These are phyloP conservation scores for Platycheirus rosarum DNA, from an alignment of 2,888 invertebrate species.

Conservation along the genomic window DNA sequence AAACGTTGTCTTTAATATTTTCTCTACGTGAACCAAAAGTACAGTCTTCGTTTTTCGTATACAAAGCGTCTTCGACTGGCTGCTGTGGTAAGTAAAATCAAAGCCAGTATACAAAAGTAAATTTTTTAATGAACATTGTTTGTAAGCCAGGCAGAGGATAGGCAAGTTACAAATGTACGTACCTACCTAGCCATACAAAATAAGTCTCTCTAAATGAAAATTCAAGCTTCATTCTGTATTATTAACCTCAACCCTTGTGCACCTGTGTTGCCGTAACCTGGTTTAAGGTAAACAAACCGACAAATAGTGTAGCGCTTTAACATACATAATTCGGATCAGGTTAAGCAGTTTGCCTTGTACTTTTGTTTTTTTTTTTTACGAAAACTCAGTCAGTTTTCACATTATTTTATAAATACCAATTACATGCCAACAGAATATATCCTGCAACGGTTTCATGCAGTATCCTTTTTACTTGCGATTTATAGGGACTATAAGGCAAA, in stretches of 20 bases:
- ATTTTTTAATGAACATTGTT: slow-evolving; percentile 19
- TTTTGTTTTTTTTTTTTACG: slow-evolving; percentile 10
- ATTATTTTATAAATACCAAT: not conserved
- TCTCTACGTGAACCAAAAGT: not conserved
- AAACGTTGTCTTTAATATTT: not conserved
- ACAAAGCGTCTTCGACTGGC: not conserved
- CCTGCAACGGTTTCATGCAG: not conserved
- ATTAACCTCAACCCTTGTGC: slow-evolving; percentile 14
- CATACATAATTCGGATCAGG: slow-evolving; percentile 4
- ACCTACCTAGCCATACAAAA: not conserved
- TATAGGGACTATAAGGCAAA: too few relatives aligned
- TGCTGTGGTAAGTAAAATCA: not conserved
- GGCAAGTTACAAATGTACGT: not conserved
- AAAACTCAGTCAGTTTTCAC: not conserved
- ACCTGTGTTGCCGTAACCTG: slow-evolving; percentile 3
- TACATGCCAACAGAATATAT: not conserved
- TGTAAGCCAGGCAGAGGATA: not conserved
- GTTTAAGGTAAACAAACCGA: slow-evolving; percentile 19
- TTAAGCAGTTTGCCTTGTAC: not conserved
- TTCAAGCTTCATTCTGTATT: slow-evolving; percentile 6
- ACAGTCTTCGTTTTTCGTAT: not conserved
- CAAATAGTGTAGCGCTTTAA: slow-evolving; percentile 2
- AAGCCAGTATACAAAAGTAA: slow-evolving; percentile 11
- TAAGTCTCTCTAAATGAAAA: not conserved
- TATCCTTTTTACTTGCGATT: not conserved